Evolutionary conservation across 2,113 vertebrate species (phyloP), one percentile per base, ranked within the genome.

Genomic region (Archilochus colubris): DNA sequence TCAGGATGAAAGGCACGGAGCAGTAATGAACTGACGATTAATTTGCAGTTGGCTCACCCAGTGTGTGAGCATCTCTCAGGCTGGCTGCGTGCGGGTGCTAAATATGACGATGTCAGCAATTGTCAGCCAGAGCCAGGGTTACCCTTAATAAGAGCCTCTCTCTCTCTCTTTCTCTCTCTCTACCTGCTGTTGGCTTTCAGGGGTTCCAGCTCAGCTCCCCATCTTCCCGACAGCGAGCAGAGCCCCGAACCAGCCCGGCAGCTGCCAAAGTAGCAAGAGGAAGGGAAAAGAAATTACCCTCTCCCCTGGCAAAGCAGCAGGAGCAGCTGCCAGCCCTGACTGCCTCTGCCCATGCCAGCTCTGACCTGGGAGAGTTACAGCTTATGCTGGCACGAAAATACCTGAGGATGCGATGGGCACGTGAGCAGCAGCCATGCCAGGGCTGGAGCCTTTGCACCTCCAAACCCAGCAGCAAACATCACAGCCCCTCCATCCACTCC

Each of bases 1-100:
- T 96, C 96, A 95, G 95, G 93, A 96, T 86, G 95, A 95, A 93
- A 97, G 95, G 94, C 96, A 78, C 89, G 51, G 76, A 92, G 94
- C 96, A 93, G 95, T 97, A 97, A 97, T 96, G 96, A 97, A 97
- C 89, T 91, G 90, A 91, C 93, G 95, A 96, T 97, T 96, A 97
- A 97, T 97, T 96, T 97, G 96, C 94, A 83, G 95, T 95, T 92
- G 95, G 96, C 96, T 96, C 95, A 92, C 91, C 97, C 93, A 88
- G 91, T 77, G 89, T 13, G 53, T 2, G 51, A 79, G 84, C 19
- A 7, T 90, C 93, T 83, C 95, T 96, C 89, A 86, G 94, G 95
- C 94, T 96, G 81, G 40, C 96, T 95, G 95, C 93, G 43, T 95
- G 95, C 81, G 96, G 91, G 96, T 95, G 97, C 96, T 97, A 97